Evolutionary conservation across 2,113 vertebrate genomes (phyloP).

Genomic region (Lophura nycthemera): DNA sequence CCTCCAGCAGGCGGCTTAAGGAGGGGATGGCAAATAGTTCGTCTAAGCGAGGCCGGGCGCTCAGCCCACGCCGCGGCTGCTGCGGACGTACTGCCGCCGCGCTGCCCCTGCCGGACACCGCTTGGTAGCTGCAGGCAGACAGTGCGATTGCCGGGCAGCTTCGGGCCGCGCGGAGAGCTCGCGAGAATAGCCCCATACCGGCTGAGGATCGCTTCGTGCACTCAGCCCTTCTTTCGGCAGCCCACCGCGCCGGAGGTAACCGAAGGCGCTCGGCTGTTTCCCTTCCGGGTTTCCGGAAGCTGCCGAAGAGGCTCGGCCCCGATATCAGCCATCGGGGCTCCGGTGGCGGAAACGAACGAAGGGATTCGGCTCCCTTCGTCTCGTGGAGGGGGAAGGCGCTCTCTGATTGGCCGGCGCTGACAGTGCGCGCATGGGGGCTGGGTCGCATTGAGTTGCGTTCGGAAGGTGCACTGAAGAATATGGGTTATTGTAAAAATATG

Average conservation of each 20-base stretch:
- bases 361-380: fast-evolving
- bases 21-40: conserved; percentile 7
- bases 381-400: fast-evolving
- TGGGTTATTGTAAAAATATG: conserved; percentile 70
- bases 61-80: background rate
- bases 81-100: background rate
- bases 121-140: too few species aligned
- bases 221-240: fast-evolving
- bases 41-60: background rate
- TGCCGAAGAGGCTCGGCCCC: fast-evolving
- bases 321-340: fast-evolving
- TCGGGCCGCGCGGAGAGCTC: background rate
- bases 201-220: fast-evolving
- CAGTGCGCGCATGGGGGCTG: background rate
- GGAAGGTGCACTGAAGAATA: conserved; percentile 55
- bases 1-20: conserved; percentile 40
- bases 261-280: background rate
- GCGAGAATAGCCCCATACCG: conserved; percentile 13
- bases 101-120: fast-evolving
- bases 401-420: background rate
- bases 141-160: background rate
- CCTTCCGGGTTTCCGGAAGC: background rate
- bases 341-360: background rate
- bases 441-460: background rate
- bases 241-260: background rate